Base-by-base conservation (phyloP, 2,888 invertebrate species). In the Stegana nigrithorax region DNA sequence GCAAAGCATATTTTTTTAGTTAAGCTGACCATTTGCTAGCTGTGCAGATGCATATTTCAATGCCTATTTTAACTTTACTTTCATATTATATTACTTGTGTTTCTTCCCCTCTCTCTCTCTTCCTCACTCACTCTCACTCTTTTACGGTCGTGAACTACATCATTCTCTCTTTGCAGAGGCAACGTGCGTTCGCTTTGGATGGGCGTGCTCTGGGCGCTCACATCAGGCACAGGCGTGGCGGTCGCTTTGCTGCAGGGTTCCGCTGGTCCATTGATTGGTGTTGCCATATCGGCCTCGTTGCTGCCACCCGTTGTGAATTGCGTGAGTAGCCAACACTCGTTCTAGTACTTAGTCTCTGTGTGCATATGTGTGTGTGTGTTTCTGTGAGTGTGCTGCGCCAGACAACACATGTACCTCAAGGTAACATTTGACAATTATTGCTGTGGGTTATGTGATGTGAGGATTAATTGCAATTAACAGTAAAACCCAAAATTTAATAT, bases 271-370 rank as follows among this genome's bases (percentile, higher is more conserved):
- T 86, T 95, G 55, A 94, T 95, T 67, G 95, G 94, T 63, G 94
- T 95, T 59, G 95, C 95, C n/a, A 95, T 95, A 81, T 94, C 94
- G 17, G 94, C 94, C 0, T 94, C 94, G 0, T 86, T 95, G 58
- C 83, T 95, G 64, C 95, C 95, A 19, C 95, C 94, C 4, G 92
- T 93, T 61, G 94, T 94, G 23, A 95, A 95, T 86, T 93, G 93
- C 78, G 94, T 92, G 86, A 88, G 91, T 87, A 69, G n/a, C n/a
- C n/a, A n/a, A n/a, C n/a, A n/a, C n/a, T n/a, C n/a, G n/a, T n/a
- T n/a, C n/a, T n/a, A n/a, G n/a, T n/a, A n/a, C n/a, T n/a, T n/a
- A n/a, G n/a, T n/a, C n/a, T n/a, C n/a, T n/a, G n/a, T n/a, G n/a
- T n/a, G n/a, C n/a, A n/a, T n/a, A n/a, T n/a, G 7, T 19, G 14